Conservation (phyloP, 2,888 invertebrate species). For the Drosophila neonasuta region DNA sequence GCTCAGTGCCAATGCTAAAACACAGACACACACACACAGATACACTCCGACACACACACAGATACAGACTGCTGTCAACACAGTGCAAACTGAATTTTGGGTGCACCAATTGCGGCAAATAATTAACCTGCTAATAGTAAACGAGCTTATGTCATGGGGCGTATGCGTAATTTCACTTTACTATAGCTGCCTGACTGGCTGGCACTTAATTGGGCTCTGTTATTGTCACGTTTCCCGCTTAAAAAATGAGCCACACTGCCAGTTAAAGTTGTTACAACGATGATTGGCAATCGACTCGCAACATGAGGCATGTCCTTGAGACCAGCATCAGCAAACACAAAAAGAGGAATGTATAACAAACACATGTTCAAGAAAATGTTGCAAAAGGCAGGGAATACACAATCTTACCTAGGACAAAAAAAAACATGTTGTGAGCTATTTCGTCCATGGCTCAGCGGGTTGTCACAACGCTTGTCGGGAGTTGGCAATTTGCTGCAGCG, state of each 20-base stretch:
- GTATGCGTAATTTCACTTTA: constrained; percentile 51
- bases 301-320: constrained; percentile 45
- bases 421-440: constrained; percentile 36
- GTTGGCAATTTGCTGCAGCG: not conserved
- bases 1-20: constrained; percentile 34
- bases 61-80: not conserved
- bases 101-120: constrained; percentile 29
- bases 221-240: constrained; percentile 63
- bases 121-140: constrained; percentile 23
- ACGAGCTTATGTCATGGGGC: constrained; percentile 21
- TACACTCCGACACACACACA: constrained; percentile 11
- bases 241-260: constrained; percentile 59
- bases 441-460: constrained; percentile 1
- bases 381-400: constrained; percentile 16
- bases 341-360: constrained; percentile 7
- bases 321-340: constrained; percentile 32
- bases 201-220: constrained; percentile 39
- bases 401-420: constrained; percentile 54
- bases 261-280: constrained; percentile 43
- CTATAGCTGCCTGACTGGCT: not conserved
- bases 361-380: not conserved
- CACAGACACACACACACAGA: constrained; percentile 12
- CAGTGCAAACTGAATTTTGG: constrained; percentile 5
- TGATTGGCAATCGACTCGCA: constrained; percentile 56
- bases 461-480: constrained; percentile 4